Evolutionary conservation across 2,888 invertebrate genomes (phyloP), one percentile per base, ranked within the genome.

Genomic region (Calameuta pallipes): DNA sequence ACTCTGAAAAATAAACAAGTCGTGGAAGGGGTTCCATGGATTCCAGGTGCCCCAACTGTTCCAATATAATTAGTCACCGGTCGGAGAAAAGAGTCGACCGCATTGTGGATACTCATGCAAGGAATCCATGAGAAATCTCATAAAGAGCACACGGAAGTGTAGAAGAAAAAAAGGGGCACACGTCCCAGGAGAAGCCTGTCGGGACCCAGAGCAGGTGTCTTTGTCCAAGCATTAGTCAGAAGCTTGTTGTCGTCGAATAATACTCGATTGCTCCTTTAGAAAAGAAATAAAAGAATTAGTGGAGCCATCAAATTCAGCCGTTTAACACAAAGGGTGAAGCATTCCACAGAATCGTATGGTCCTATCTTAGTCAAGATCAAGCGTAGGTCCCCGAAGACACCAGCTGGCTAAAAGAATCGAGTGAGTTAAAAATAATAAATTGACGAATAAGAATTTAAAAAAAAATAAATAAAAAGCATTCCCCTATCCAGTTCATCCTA

Each of bases 31-130:
- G 56, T 56, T 56, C 23, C 56, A 23, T 56, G 56, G 56, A 56
- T 56, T 69, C 80, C 78, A 78, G 78, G 76, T 80, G 80, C 78
- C 76, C 56, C 76, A 74, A 77, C 69, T 69, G 41, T 76, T 78
- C 76, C 76, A 70, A 71, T 75, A 76, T 80, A 80, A 80, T 80
- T 80, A 80, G 78, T 80, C 80, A 80, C 76, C 75, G 78, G 74
- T 71, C 68, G 75, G 37, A 35, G 15, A 69, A 74, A 56, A 56
- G 56, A 56, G 56, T 9, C 56, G 56, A 15, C 56, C 56, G 23
- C 56, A 9, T 23, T 56, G 23, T 56, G 56, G 23, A 56, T 56
- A 23, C 56, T 56, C 56, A 56, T 56, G 56, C 23, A 23, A 56
- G 56, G 56, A 56, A 56, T 56, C 56, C 56, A 56, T 56, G 56